Conservation (phyloP, 2,113 vertebrate species). For the Desmodus rotundus region DNA sequence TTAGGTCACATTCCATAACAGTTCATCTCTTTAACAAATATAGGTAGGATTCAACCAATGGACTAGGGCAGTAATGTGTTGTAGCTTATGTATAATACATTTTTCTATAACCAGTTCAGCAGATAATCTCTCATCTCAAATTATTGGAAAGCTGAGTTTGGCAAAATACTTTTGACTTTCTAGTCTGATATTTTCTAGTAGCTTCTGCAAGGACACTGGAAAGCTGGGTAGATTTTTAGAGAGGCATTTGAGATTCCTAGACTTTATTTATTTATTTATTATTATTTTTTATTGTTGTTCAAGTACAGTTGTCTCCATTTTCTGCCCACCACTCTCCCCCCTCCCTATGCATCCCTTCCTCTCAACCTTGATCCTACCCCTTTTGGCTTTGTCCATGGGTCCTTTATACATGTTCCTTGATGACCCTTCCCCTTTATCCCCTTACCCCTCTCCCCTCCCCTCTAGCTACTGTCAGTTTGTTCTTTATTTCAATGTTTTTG, state of each 20-base stretch:
- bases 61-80: not conserved
- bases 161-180: constrained; percentile 2
- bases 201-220: not conserved
- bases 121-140: not conserved
- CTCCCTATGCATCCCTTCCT: too few species aligned
- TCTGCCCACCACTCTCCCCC: too few species aligned
- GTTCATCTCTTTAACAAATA: not conserved
- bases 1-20: not conserved
- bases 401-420: too few species aligned
- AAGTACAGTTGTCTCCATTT: too few species aligned
- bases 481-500: too few species aligned
- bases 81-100: not conserved
- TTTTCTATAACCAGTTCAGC: not conserved
- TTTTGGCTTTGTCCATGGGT: too few species aligned
- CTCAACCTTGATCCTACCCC: too few species aligned
- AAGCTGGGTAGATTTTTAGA: not conserved
- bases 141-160: not conserved
- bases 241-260: not conserved
- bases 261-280: not conserved
- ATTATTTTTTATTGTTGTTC: too few species aligned
- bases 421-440: too few species aligned
- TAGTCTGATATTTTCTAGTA: not conserved
- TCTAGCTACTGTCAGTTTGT: too few species aligned
- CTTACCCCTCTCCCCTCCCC: too few species aligned
- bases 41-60: not conserved